Percentiles rank a stretch among this genome's conserved stretches.
phyloP scores from a whole-genome alignment of 2,797 vertebrate genomes.

The Sebastes elongatus region DNA sequence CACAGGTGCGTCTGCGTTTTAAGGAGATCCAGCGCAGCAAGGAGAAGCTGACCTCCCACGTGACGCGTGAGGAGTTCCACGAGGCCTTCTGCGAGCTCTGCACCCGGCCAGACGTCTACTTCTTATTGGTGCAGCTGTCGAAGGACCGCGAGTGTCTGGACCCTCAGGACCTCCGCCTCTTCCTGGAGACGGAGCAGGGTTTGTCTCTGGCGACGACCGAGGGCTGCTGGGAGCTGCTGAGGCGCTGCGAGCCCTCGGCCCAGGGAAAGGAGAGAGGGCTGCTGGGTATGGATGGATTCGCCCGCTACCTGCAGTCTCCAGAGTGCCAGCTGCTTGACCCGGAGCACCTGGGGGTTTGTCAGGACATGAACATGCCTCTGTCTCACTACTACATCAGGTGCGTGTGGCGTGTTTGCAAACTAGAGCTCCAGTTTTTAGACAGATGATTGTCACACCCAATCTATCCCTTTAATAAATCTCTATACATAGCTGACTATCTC shows the following conservation, averaged over 20 bases:
- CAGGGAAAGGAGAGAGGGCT: constrained; percentile 90
- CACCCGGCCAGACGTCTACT: constrained; percentile 96
- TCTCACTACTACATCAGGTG: constrained; percentile 95
- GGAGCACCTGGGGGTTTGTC: constrained; percentile 91
- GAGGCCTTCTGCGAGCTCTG: constrained; percentile 96
- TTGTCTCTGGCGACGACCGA: constrained; percentile 90
- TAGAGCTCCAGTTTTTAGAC: neutral
- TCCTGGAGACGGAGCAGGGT: constrained; percentile 96
- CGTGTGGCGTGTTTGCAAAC: neutral
- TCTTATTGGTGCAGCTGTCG: constrained; percentile 95
- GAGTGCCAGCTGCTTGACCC: constrained; percentile 97
- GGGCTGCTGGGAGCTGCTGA: constrained; percentile 93
- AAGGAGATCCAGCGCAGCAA: constrained; percentile 98
- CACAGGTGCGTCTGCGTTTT: constrained; percentile 90
- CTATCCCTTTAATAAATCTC: neutral
- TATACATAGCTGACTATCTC: neutral
- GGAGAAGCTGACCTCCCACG: constrained; percentile 96
- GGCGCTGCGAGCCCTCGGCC: constrained; percentile 89
- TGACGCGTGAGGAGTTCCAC: constrained; percentile 95
- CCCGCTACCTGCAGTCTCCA: constrained; percentile 91
- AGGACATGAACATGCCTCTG: constrained; percentile 95
- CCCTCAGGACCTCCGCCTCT: constrained; percentile 94
- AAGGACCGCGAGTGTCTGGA: constrained; percentile 97
- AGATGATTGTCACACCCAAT: neutral
- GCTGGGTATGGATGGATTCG: constrained; percentile 94